Base-by-base conservation (phyloP, 2,888 invertebrate genomes). In the Apomyelois bistriatella region DNA sequence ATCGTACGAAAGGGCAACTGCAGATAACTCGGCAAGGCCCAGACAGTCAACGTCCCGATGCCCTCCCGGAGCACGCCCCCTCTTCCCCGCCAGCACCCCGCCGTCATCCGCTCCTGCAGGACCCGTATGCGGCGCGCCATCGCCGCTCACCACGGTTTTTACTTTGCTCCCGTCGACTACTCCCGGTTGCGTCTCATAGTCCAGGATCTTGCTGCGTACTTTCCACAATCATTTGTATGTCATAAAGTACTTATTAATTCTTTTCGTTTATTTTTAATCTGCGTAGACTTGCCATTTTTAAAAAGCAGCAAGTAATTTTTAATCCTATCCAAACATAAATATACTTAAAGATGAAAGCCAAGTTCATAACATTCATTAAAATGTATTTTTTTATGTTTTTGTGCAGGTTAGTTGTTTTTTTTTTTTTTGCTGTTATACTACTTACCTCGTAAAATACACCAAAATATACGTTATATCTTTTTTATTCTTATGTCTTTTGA, bases 1-100 rank as follows among this genome's bases (percentile, higher is more conserved):
- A 89, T 85, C 85, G 87, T 82, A 85, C 85, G 79, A 86, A 88
- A 90, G 90, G 90, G 90, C 88, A 86, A 90, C 85, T 89, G 89
- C 89, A 88, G 89, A 90, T 88, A 88, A 83, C 83, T 79, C 83
- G 74, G 80, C 84, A 73, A 76, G 79, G 74, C 79, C 85, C 88
- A 89, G 89, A 90, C 89, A 89, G 89, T 89, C 89, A 89, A 89
- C 80, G 88, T 85, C 87, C 88, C 86, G 82, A 82, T 86, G 85
- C 85, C 83, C 77, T 80, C 80, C 78, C 76, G 72, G 63, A 66
- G 66, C 70, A 62, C 56, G 61, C 63, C 61, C 66, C 63, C 65
- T 62, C 61, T 56, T 58, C 58, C 57, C 58, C 59, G 64, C 64
- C 60, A 63, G 60, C 64, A 52, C 59, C 56, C 59, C 66, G 57